Evolutionary conservation across 2,888 invertebrate genomes (phyloP), one percentile per base, ranked within the genome.

Genomic region (Rhyacophila evoluta): DNA sequence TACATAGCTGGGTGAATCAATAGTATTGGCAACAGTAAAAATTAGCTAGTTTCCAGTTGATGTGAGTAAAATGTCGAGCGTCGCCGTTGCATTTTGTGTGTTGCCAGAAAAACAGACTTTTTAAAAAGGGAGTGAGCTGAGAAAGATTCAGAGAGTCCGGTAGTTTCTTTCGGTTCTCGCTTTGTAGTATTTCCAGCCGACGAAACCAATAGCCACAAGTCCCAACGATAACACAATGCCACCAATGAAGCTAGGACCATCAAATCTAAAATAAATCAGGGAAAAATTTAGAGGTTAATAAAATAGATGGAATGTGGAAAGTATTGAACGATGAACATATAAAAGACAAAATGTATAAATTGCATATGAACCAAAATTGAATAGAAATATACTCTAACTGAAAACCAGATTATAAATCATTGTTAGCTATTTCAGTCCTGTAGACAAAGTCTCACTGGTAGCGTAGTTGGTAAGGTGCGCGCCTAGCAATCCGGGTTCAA

Each of bases 161-260:
- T 97, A 97, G 88, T 95, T 96, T 83, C 94, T 92, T 86, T 95
- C 96, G 79, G 94, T 94, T 85, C 94, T 93, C 81, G 95, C 94
- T 87, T 94, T 95, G 90, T 96, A 97, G 87, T 96, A 96, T 86
- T 96, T 96, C 89, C 94, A 95, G 38, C 94, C 95, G 84, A 97
- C 93, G 87, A 94, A 93, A 1, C 93, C 93, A 78, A 97, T 94
- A 8, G 94, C 95, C 75, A 95, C 90, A 19, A 97, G 86, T 36
- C 95, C 96, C 25, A 94, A 87, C 6, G 95, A 93, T 79, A 97
- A 88, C 29, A 97, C 93, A 80, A 97, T 96, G 67, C 97, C 97
- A 33, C 97, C 97, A 81, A 95, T 90, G 86, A 95, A 95, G 84
- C 95, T 95, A 0, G 94, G 91, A 1, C 93, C 94, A 86, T 95